These are phyloP conservation scores for Blennius ocellaris DNA, from an alignment of 2,113 vertebrate genomes.

Conservation along the genomic window DNA sequence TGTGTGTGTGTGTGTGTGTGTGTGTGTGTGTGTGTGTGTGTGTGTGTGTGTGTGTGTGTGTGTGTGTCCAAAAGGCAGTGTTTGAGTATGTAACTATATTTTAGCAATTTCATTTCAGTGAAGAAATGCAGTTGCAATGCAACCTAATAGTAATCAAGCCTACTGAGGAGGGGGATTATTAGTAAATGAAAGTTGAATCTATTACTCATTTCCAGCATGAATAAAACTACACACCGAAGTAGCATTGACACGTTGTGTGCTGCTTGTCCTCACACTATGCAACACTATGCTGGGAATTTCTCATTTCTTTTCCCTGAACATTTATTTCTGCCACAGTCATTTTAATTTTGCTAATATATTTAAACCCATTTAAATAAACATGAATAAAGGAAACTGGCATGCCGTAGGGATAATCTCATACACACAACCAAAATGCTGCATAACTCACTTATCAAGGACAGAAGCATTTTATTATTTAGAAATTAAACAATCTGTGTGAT, in stretches of 20 bases:
- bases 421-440: not conserved
- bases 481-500: not conserved
- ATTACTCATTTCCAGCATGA: no score
- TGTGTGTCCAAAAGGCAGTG: no score
- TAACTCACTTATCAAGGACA: not conserved
- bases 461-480: not conserved
- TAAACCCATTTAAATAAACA: not conserved
- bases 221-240: not conserved
- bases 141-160: not conserved
- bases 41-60: not conserved
- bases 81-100: not conserved
- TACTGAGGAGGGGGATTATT: not conserved
- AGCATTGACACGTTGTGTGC: not conserved
- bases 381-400: not conserved
- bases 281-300: constrained; percentile 3
- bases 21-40: not conserved
- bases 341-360: constrained; percentile 18
- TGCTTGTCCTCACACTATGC: not conserved
- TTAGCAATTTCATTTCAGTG: not conserved
- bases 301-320: not conserved
- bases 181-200: no score
- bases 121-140: not conserved
- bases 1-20: not conserved
- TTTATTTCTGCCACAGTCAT: constrained; percentile 7
- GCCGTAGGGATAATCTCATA: not conserved